phyloP scores from a whole-genome alignment of 2,888 invertebrate species.

The Lithophane leautieri region DNA sequence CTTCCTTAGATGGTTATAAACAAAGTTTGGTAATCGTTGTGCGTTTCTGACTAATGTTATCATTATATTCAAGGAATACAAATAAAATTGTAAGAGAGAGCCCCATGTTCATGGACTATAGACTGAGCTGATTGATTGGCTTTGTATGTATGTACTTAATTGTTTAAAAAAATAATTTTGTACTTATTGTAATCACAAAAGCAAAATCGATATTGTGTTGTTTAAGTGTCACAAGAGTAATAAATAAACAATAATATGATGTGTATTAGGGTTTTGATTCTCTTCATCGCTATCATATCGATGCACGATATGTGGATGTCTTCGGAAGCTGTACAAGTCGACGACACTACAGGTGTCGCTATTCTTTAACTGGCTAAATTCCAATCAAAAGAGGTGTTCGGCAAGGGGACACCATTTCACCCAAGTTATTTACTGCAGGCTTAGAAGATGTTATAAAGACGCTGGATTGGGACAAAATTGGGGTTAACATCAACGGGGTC shows the following conservation, averaged over 20 bases:
- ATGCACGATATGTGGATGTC: neutral
- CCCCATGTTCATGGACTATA: neutral
- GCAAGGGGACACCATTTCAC: neutral
- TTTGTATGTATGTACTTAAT: neutral
- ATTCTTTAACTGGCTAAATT: neutral
- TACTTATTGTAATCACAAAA: neutral
- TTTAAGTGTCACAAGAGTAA: neutral
- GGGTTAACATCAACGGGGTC: neutral
- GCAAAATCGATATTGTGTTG: neutral
- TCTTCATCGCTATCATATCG: neutral
- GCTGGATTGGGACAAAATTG: neutral
- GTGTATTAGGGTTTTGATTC: neutral
- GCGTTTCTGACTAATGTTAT: neutral
- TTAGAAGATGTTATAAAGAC: neutral
- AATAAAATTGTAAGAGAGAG: slow-evolving; percentile 1
- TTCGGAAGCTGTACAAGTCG: neutral
- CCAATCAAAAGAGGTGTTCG: neutral
- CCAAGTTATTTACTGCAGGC: neutral
- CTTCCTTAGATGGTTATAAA: neutral
- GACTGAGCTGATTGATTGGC: slow-evolving; percentile 35
- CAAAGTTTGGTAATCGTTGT: slow-evolving; percentile 7
- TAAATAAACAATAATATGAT: neutral
- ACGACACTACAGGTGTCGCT: neutral
- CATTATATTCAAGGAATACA: neutral
- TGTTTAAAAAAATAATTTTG: neutral